These are phyloP conservation scores for Sternotherus odoratus DNA, from an alignment of 2,797 vertebrate species.

Conservation along the genomic window DNA sequence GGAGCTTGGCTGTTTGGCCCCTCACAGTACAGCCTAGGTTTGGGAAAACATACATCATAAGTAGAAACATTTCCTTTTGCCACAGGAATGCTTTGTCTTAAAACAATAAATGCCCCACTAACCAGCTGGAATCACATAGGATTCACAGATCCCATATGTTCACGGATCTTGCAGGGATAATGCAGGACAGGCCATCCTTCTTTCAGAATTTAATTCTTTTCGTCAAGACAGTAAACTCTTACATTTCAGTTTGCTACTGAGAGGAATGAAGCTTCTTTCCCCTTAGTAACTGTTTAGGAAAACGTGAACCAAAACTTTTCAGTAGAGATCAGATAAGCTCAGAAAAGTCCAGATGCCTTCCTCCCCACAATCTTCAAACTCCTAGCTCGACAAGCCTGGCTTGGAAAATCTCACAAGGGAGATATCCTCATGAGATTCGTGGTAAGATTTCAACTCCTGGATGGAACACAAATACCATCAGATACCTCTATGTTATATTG, in stretches of 20 bases:
- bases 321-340: neutral
- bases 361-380: neutral
- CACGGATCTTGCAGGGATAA: neutral
- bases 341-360: neutral
- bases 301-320: neutral
- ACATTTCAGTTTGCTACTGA: neutral
- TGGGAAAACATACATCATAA: neutral
- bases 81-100: neutral
- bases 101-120: fast-evolving
- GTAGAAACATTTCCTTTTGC: neutral
- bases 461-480: neutral
- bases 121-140: neutral
- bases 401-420: no score
- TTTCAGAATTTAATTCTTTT: neutral
- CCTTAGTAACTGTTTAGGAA: neutral
- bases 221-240: neutral
- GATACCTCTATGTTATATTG: neutral
- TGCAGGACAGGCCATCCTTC: neutral
- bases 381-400: neutral
- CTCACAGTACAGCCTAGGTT: constrained; percentile 78
- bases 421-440: neutral
- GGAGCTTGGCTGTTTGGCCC: constrained; percentile 84
- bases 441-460: neutral
- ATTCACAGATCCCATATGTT: neutral
- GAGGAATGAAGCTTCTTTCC: neutral